These are phyloP conservation scores for Rhinogobius similis DNA, from an alignment of 2,113 vertebrate genomes.

Conservation along the genomic window DNA sequence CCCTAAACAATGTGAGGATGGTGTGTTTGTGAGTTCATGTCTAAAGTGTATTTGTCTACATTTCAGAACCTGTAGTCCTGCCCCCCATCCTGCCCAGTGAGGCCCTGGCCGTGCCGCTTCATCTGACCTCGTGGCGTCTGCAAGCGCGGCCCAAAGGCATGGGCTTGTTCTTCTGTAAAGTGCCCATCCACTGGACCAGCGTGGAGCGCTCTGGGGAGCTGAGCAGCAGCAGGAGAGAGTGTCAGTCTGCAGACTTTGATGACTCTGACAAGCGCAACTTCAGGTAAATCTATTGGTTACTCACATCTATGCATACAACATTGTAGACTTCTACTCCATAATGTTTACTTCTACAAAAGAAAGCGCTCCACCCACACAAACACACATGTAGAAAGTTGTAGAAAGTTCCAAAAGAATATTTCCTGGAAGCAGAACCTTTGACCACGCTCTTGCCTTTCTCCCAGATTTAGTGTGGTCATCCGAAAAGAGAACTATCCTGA, in stretches of 20 bases:
- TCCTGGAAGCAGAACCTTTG: not conserved
- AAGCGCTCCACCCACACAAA: too few relatives aligned
- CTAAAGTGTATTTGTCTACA: not conserved
- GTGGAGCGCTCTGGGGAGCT: constrained; percentile 88
- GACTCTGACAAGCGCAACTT: constrained; percentile 85
- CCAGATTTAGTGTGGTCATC: constrained; percentile 94
- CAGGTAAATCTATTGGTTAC: constrained; percentile 75
- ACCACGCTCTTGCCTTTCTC: not conserved
- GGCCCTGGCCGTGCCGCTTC: constrained; percentile 88
- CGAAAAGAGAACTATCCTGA: constrained; percentile 97
- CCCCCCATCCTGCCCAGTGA: constrained; percentile 91
- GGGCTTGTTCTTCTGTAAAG: constrained; percentile 95
- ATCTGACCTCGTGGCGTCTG: constrained; percentile 94
- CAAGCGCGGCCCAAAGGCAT: constrained; percentile 93
- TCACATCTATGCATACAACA: not conserved
- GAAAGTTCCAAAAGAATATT: too few relatives aligned
- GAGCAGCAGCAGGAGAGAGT: constrained; percentile 92
- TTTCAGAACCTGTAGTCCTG: constrained; percentile 91
- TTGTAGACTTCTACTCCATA: not conserved
- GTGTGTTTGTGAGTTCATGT: not conserved
- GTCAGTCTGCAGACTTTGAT: constrained; percentile 89
- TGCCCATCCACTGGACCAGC: constrained; percentile 95
- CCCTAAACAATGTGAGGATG: not conserved
- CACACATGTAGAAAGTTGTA: too few relatives aligned
- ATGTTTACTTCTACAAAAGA: too few relatives aligned